Evolutionary conservation across 2,888 invertebrate species (phyloP).

Genomic region (Diarsia brunnea): DNA sequence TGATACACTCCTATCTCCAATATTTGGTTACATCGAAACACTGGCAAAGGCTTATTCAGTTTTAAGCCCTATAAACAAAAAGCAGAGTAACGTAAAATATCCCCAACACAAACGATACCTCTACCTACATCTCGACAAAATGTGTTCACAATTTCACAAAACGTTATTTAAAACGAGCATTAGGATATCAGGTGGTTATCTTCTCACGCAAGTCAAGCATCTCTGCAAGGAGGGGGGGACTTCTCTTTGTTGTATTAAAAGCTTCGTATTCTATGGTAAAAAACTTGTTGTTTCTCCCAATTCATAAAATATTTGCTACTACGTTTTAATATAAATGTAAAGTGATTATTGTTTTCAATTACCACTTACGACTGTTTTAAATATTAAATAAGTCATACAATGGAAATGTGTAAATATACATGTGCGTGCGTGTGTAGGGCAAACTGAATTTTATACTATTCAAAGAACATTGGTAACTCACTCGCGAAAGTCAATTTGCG

Average conservation of each 20-base stretch:
- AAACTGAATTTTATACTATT: not conserved
- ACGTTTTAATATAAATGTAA: not conserved
- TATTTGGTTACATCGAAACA: not conserved
- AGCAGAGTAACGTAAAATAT: constrained; percentile 4
- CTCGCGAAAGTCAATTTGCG: not conserved
- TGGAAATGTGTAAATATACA: not conserved
- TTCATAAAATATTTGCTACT: not conserved
- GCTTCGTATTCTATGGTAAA: constrained; percentile 11
- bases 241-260: constrained; percentile 44
- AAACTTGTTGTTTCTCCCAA: not conserved
- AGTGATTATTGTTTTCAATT: not conserved
- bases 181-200: constrained; percentile 57
- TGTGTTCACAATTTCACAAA: constrained; percentile 53
- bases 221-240: constrained; percentile 18
- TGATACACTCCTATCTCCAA: not conserved
- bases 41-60: constrained; percentile 11
- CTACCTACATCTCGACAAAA: constrained; percentile 31
- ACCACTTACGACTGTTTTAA: not conserved
- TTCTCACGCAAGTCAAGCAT: constrained; percentile 61
- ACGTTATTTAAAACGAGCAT: constrained; percentile 54
- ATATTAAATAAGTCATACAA: not conserved
- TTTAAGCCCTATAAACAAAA: constrained; percentile 17
- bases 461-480: not conserved
- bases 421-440: too few species aligned
- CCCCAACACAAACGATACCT: constrained; percentile 10